These are phyloP conservation scores for Brienomyrus longianalis DNA, from an alignment of 2,113 vertebrate species.

Conservation along the genomic window DNA sequence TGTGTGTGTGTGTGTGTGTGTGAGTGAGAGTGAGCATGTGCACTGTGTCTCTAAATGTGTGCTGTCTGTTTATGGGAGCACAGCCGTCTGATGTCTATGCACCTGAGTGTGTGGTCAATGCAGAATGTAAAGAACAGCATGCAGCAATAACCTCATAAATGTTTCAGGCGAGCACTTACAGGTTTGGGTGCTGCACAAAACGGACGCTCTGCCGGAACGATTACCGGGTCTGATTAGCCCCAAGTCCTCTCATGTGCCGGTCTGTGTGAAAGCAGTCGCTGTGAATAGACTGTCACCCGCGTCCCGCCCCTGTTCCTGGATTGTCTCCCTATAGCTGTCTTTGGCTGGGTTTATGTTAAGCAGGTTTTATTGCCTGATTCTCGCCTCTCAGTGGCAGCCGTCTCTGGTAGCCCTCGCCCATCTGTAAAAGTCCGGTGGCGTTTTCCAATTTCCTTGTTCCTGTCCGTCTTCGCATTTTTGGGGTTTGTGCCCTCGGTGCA, in stretches of 20 bases:
- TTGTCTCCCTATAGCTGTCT: not conserved
- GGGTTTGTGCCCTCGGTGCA: constrained; percentile 37
- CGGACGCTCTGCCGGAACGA: not conserved
- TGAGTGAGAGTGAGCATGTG: too few species aligned
- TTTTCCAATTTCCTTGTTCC: not conserved
- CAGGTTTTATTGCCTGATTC: not conserved
- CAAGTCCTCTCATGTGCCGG: not conserved
- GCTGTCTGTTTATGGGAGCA: not conserved
- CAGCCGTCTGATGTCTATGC: not conserved
- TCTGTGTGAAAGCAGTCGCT: not conserved
- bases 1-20: too few species aligned
- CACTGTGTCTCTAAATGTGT: not conserved
- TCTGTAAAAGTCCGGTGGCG: not conserved
- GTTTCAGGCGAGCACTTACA: not conserved
- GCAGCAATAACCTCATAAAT: not conserved
- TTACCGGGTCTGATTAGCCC: not conserved
- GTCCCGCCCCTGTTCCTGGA: not conserved
- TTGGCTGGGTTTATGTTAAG: not conserved
- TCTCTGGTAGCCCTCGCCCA: not conserved
- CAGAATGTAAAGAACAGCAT: not conserved
- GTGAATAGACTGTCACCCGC: not conserved
- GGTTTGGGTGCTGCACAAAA: not conserved
- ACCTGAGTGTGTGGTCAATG: not conserved
- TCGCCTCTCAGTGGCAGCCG: not conserved
- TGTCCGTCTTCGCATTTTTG: not conserved